phyloP scores from a whole-genome alignment of 2,113 vertebrate genomes.

The Puma concolor region DNA sequence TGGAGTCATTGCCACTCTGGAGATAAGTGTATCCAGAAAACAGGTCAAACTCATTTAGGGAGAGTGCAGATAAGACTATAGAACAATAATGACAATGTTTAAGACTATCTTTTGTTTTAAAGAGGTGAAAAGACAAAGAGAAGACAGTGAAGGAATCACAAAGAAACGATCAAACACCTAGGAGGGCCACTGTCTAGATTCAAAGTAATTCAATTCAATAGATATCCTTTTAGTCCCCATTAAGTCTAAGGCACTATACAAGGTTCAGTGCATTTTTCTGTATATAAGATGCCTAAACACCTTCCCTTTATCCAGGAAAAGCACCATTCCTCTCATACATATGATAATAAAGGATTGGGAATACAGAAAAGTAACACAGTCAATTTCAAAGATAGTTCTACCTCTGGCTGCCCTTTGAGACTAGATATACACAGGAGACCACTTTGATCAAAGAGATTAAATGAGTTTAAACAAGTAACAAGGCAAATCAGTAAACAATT shows the following conservation, averaged over 20 bases:
- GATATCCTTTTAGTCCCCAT: neutral
- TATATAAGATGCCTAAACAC: neutral
- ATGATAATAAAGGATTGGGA: neutral
- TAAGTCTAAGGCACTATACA: neutral
- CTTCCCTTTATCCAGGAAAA: neutral
- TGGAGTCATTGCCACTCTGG: neutral
- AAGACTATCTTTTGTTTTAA: neutral
- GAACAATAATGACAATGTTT: neutral
- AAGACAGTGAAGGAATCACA: neutral
- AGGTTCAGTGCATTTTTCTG: neutral
- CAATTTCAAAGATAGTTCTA: conserved; percentile 17
- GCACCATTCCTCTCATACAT: neutral
- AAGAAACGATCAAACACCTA: neutral
- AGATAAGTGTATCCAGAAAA: neutral
- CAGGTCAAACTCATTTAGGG: neutral
- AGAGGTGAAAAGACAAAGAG: neutral
- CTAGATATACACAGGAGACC: conserved; percentile 1
- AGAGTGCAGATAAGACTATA: neutral
- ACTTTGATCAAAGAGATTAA: conserved; percentile 40
- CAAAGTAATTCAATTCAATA: neutral
- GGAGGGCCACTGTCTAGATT: neutral
- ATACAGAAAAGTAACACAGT: neutral
- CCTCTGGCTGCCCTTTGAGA: conserved; percentile 6
- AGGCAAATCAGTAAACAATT: conserved; percentile 44
- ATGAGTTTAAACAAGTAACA: conserved; percentile 43